Evolutionary conservation across 2,888 invertebrate genomes (phyloP), one percentile per base, ranked within the genome.

Genomic region (Trissoscelio sp.): DNA sequence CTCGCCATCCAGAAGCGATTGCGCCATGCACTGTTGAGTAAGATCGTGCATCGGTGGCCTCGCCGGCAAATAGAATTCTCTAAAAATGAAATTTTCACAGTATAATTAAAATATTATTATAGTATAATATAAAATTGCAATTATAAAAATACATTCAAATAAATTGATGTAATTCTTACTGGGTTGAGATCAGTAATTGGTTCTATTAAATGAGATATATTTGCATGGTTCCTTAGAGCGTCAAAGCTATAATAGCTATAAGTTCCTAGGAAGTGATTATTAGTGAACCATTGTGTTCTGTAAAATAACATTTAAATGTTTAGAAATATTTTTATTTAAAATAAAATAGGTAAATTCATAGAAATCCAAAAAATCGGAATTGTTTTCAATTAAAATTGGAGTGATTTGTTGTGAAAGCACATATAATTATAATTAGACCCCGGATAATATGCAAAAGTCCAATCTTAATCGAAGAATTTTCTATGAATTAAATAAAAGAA

Each of bases 11-110:
- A 9, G 94, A 92, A 85, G 94, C 94, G 0, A 95, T 90, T 0
- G 96, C 96, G 0, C 96, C 96, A 83, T 96, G 95, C 0, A 94
- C 95, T 0, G 94, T 93, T 0, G 93, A 92, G 86, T 93, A 95
- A 83, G 92, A 92, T 66, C 93, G 92, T 16, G 92, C 91, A 1
- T 94, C 93, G 0, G 94, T 93, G 0, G 94, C 94, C 86, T 95
- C 95, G 0, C 95, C 95, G 0, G 94, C 95, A 86, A 95, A 95
- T 85, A 94, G 93, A 0, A 95, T 88, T 0, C 93, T 90, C 11
- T 72, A 22, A 48, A 31, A 57, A 69, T 9, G 11, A 39, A 51
- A 20, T 11, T 20, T 0, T 11, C 4, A 2, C 9, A 11, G n/a
- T 9, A 34, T 34, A 5, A 6, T 6, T 6, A n/a, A 39, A 39